Conservation (phyloP, 2,113 vertebrate species). For the Varanus salvator region DNA sequence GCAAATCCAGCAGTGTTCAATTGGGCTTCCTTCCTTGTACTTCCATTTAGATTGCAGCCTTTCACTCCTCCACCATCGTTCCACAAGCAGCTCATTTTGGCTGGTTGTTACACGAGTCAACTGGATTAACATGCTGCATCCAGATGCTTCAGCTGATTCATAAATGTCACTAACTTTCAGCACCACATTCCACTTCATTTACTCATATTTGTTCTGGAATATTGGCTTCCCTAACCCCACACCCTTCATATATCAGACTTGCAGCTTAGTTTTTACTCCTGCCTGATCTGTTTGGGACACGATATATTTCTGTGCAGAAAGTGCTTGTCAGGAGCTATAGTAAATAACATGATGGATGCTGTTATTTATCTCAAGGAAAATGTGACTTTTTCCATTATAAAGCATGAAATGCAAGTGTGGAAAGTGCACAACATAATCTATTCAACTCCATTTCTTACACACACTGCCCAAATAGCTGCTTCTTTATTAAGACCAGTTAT, state of each 20-base stretch:
- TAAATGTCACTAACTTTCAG: constrained; percentile 26
- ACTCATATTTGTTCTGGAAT: constrained; percentile 5
- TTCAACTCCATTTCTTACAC: neutral
- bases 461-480: neutral
- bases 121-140: neutral
- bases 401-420: constrained; percentile 21
- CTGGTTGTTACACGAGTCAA: constrained; percentile 14
- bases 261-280: constrained; percentile 25
- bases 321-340: constrained; percentile 8
- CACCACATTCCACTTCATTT: neutral
- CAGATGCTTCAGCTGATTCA: constrained; percentile 20
- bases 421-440: constrained; percentile 12
- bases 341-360: constrained; percentile 16
- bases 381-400: constrained; percentile 37
- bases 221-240: neutral
- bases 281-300: constrained; percentile 7
- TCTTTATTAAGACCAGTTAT: constrained; percentile 5
- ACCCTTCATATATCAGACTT: constrained; percentile 27
- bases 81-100: neutral
- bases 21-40: neutral
- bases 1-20: neutral
- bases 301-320: constrained; percentile 39
- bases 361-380: constrained; percentile 35
- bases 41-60: neutral
- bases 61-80: neutral